Base-by-base conservation (phyloP, 2,888 invertebrate species). In the Xylophagus ater region DNA sequence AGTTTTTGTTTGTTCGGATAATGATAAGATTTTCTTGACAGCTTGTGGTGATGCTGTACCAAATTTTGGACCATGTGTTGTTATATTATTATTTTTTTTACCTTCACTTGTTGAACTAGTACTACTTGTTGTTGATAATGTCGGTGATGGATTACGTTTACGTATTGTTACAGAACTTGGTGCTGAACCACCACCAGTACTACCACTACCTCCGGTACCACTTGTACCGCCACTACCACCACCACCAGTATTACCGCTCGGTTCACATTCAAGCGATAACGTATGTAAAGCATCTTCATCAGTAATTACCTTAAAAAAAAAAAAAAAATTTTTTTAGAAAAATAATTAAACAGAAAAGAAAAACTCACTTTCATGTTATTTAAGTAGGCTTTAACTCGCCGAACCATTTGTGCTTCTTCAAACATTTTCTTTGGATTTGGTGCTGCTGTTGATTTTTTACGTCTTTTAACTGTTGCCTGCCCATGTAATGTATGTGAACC, bases 401-500 rank as follows among this genome's bases (percentile, higher is more conserved):
- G 75, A 40, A 94, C 93, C 97, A 97, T 97, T 68, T 96, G 92
- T 20, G 96, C 93, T 70, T 96, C 94, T 65, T 96, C 96, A 64
- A 92, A 96, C 93, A 96, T 94, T 65, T 93, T 94, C 67, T 94
- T 94, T 36, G 90, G 88, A 66, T 96, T 94, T 2, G 89, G 89
- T 4, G 88, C 84, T 19, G 89, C 83, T 20, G 85, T 76, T 0
- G 90, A 83, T 59, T 90, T 86, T 65, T 90, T 89, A 50, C 90
- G 74, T 51, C 89, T 70, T 58, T 90, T 92, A 1, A 90, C 88
- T 2, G 89, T 90, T 1, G 88, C 83, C 54, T 83, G 82, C 6
- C 82, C 81, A 14, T 46, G 43, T 26, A 43, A 24, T 15, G 24
- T 40, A 60, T 62, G 37, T 14, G 28, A 30, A 13, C 34, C 37